These are phyloP conservation scores for Buteo buteo DNA, from an alignment of 2,113 vertebrate species.

Conservation along the genomic window DNA sequence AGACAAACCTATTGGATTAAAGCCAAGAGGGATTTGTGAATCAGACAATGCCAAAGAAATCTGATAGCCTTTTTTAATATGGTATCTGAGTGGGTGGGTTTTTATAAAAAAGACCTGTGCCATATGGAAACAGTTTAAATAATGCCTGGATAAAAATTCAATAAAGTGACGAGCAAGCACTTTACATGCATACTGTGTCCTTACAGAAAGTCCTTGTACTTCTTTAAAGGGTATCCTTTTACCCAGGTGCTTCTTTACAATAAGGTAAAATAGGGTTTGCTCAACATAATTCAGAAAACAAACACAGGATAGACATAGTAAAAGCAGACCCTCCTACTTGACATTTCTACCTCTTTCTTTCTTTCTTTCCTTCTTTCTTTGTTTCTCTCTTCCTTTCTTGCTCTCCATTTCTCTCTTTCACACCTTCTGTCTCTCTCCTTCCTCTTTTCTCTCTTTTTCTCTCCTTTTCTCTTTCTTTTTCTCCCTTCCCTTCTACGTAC, in stretches of 20 bases:
- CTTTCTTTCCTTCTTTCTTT: background rate
- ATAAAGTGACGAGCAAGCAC: background rate
- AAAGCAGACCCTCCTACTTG: background rate
- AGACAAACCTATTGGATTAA: background rate
- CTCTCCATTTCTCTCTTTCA: background rate
- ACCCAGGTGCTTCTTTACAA: background rate
- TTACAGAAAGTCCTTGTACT: background rate
- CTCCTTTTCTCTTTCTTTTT: background rate
- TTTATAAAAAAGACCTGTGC: conserved; percentile 12
- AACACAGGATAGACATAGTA: background rate
- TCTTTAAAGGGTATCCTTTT: background rate
- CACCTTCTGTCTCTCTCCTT: no score
- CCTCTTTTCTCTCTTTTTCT: no score
- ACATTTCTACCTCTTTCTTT: background rate
- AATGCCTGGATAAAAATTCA: background rate
- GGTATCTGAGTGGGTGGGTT: conserved; percentile 23
- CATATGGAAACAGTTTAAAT: conserved; percentile 26
- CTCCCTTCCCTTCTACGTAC: background rate
- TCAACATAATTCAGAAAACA: background rate
- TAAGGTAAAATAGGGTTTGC: background rate
- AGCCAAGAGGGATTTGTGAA: conserved; percentile 35
- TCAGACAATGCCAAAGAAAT: conserved; percentile 14
- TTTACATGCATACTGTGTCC: background rate
- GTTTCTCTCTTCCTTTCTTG: background rate
- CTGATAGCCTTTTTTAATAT: conserved; percentile 8